These are phyloP conservation scores for Caenorhabditis panamensis DNA, from an alignment of 2,888 invertebrate species.

Conservation along the genomic window DNA sequence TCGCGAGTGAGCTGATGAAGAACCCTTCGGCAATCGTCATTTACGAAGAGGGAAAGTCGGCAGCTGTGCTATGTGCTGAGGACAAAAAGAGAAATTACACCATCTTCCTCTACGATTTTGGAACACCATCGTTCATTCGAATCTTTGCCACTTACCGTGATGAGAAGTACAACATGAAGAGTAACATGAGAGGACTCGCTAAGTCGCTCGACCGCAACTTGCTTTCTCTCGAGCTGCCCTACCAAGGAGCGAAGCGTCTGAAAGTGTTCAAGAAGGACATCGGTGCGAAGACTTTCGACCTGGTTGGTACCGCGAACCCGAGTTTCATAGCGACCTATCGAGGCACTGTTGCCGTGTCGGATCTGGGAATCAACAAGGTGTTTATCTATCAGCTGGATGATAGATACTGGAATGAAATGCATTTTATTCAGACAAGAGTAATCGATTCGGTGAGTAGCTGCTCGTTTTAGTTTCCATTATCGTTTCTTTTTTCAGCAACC, in stretches of 20 bases:
- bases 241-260: not conserved
- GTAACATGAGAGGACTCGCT: conserved; percentile 33
- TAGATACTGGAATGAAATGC: conserved; percentile 16
- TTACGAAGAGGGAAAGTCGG: conserved; percentile 33
- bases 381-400: conserved; percentile 35
- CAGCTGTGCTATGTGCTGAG: conserved; percentile 21
- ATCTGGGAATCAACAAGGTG: conserved; percentile 40
- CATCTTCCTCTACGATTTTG: conserved; percentile 27
- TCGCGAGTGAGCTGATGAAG: not conserved
- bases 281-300: conserved; percentile 23
- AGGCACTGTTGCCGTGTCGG: conserved; percentile 37
- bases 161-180: conserved; percentile 11
- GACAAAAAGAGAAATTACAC: not conserved
- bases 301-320: conserved; percentile 5
- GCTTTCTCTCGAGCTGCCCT: conserved; percentile 14
- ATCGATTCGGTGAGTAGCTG: conserved; percentile 22
- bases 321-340: conserved; percentile 37
- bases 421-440: not conserved
- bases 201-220: conserved; percentile 29
- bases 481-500: conserved; percentile 8
- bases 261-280: conserved; percentile 31
- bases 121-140: not conserved
- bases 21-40: conserved; percentile 31
- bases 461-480: not conserved
- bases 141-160: conserved; percentile 4